Conservation (phyloP, 1,140 invertebrate genomes). For the Magallana ariakensis region DNA sequence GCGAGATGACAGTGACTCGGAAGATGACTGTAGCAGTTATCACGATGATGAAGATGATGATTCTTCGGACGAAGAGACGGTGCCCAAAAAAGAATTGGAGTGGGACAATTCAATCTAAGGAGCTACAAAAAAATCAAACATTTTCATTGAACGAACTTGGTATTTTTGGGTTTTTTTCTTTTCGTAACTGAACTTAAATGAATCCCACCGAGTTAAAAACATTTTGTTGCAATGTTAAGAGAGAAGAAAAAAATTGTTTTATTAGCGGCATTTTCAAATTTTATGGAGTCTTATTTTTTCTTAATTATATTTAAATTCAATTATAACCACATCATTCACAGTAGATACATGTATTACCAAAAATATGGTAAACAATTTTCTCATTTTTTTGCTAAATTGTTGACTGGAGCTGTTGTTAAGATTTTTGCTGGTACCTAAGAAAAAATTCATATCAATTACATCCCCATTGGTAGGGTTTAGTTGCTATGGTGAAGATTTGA, state of each 20-base stretch:
- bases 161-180: neutral
- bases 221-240: neutral
- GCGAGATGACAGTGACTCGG: constrained; percentile 76
- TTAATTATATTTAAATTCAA: too few relatives aligned
- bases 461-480: constrained; percentile 1
- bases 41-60: constrained; percentile 84
- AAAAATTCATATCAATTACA: constrained; percentile 19
- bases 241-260: too few relatives aligned
- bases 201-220: constrained; percentile 10
- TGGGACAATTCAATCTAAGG: constrained; percentile 83
- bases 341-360: neutral
- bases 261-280: too few relatives aligned
- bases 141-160: neutral
- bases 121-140: constrained; percentile 7
- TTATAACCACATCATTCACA: neutral
- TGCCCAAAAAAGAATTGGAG: constrained; percentile 81
- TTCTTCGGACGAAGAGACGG: constrained; percentile 82
- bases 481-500: constrained; percentile 13
- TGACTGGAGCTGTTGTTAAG: constrained; percentile 12
- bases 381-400: neutral
- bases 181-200: neutral
- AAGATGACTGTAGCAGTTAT: constrained; percentile 79
- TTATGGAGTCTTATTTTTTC: too few relatives aligned
- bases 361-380: too few relatives aligned
- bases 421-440: constrained; percentile 27